Evolutionary conservation across 2,888 invertebrate genomes (phyloP).

Genomic region (Taphrorychus bicolor): DNA sequence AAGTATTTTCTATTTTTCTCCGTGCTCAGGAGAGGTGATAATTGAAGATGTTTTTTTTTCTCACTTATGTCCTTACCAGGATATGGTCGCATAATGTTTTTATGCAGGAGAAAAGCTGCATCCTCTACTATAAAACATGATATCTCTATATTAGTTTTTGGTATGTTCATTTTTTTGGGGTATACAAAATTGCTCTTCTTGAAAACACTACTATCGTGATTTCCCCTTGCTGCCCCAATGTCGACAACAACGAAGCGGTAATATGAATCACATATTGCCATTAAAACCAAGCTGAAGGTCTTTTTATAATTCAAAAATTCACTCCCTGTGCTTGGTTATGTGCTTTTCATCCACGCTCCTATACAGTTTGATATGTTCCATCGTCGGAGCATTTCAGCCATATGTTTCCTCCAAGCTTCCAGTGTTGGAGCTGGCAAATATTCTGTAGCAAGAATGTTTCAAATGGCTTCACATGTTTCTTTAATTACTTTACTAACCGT

Average conservation of each 20-base stretch:
- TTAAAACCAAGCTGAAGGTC: background rate
- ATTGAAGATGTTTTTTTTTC: background rate
- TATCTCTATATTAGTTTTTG: background rate
- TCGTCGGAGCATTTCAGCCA: background rate
- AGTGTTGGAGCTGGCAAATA: background rate
- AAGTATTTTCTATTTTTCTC: background rate
- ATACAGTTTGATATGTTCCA: background rate
- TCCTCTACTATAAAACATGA: background rate
- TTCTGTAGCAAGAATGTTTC: background rate
- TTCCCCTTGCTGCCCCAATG: background rate
- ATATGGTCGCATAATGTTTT: background rate
- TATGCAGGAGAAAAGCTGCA: background rate
- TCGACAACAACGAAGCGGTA: background rate
- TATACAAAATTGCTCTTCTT: background rate
- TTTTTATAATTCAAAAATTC: background rate
- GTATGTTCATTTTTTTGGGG: background rate
- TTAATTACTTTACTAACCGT: background rate
- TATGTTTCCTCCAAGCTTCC: background rate
- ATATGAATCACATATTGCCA: background rate
- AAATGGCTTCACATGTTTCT: background rate
- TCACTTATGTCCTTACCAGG: background rate
- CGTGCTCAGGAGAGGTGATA: background rate
- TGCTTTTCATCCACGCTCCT: background rate
- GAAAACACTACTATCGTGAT: background rate
- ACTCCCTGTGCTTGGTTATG: background rate